Evolutionary conservation across 53 echinoderm and acorn worm genomes (phyloP).

Genomic region (Hippasteria phrygiana): DNA sequence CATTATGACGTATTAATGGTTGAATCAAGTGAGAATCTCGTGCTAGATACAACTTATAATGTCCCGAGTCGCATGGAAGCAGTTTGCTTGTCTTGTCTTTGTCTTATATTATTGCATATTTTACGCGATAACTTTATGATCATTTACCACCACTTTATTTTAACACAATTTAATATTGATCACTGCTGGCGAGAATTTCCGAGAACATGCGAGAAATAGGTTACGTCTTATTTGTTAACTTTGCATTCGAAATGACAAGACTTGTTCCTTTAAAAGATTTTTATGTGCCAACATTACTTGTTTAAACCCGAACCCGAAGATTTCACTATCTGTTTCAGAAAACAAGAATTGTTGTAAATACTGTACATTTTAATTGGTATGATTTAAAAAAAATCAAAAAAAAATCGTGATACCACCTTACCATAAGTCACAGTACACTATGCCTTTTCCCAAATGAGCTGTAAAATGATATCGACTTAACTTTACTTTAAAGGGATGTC

Average conservation of each 20-base stretch:
- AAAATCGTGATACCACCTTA: neutral
- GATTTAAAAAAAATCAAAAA: neutral
- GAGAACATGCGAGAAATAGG: no score
- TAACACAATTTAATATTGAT: no score
- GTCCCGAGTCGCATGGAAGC: neutral
- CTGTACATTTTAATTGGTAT: slow-evolving; percentile 21
- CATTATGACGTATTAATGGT: neutral
- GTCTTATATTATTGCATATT: no score
- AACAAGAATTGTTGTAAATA: slow-evolving; percentile 10
- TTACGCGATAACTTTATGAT: no score
- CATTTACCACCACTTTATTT: no score
- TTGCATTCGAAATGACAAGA: no score
- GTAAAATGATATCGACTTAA: neutral
- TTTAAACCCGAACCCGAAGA: neutral
- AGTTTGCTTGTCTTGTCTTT: neutral
- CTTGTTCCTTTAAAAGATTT: no score
- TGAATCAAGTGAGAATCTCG: slow-evolving; percentile 56
- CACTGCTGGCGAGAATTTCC: no score
- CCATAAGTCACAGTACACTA: slow-evolving; percentile 13
- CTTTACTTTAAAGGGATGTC: neutral
- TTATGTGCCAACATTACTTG: neutral
- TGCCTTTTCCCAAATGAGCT: neutral
- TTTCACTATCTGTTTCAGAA: neutral
- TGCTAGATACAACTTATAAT: slow-evolving; percentile 34
- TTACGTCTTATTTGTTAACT: no score